Evolutionary conservation across 2,888 invertebrate genomes (phyloP).

Genomic region (Alcis repandata): DNA sequence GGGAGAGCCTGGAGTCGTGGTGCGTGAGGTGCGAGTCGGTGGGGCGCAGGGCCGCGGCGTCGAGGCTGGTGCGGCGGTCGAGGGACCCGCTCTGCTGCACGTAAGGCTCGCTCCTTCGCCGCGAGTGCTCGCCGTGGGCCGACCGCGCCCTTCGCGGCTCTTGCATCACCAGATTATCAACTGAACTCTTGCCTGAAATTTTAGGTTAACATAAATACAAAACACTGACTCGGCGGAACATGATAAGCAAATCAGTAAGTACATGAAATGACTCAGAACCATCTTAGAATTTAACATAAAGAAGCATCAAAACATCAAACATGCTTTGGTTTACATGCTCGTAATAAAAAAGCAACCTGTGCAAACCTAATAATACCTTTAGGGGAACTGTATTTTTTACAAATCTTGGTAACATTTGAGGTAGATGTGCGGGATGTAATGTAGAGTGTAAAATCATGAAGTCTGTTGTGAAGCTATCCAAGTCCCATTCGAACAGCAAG

Average conservation of each 20-base stretch:
- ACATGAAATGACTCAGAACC: conserved; percentile 46
- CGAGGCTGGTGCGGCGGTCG: conserved; percentile 88
- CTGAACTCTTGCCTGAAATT: conserved; percentile 85
- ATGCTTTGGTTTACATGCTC: conserved; percentile 45
- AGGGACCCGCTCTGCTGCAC: conserved; percentile 70
- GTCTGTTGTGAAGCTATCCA: conserved; percentile 8
- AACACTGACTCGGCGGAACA: not conserved
- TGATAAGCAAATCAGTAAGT: not conserved
- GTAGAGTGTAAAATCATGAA: conserved; percentile 26
- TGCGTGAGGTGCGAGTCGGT: conserved; percentile 70
- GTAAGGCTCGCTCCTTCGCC: conserved; percentile 78
- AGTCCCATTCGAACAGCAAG: not conserved
- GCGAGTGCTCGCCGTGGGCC: conserved; percentile 79
- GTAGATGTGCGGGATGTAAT: conserved; percentile 12
- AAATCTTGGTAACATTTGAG: not conserved
- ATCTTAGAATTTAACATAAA: conserved; percentile 33
- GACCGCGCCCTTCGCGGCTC: conserved; percentile 76
- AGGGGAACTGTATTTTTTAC: not conserved
- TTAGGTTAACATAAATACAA: conserved; percentile 24
- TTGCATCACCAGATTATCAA: conserved; percentile 83
- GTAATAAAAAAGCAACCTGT: conserved; percentile 26
- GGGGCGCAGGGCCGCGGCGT: conserved; percentile 76
- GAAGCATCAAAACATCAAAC: conserved; percentile 43
- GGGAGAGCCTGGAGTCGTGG: conserved; percentile 78
- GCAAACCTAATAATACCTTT: conserved; percentile 16